Conservation (phyloP, 2,113 vertebrate species). For the Cettia cetti region DNA sequence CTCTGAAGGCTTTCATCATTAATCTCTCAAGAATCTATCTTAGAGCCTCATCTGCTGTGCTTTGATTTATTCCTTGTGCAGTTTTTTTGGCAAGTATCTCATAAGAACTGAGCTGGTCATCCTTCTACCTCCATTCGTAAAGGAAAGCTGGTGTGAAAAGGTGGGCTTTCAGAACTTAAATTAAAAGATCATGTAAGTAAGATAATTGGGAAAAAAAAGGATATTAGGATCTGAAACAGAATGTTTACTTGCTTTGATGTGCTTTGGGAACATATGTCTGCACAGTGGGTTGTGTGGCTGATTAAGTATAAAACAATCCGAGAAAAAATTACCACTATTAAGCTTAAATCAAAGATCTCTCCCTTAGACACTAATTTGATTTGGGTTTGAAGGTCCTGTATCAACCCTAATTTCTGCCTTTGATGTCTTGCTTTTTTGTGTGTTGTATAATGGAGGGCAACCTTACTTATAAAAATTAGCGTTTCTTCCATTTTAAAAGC, state of each 20-base stretch:
- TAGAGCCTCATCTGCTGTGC: constrained; percentile 16
- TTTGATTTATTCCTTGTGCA: constrained; percentile 38
- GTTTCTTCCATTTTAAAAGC: constrained; percentile 30
- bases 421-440: constrained; percentile 38
- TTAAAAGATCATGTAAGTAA: constrained; percentile 66
- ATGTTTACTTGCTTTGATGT: constrained; percentile 71
- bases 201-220: constrained; percentile 68
- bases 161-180: constrained; percentile 61
- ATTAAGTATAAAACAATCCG: constrained; percentile 58
- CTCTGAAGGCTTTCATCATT: constrained; percentile 53
- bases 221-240: constrained; percentile 67
- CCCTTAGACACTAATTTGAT: constrained; percentile 62
- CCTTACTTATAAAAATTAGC: constrained; percentile 24
- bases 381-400: constrained; percentile 33
- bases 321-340: constrained; percentile 61
- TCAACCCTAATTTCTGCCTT: constrained; percentile 42
- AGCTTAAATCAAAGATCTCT: constrained; percentile 66
- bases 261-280: constrained; percentile 61
- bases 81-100: constrained; percentile 11
- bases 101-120: constrained; percentile 31
- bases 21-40: constrained; percentile 51
- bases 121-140: neutral
- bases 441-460: constrained; percentile 39
- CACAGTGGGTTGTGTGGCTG: constrained; percentile 48
- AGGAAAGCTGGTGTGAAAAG: constrained; percentile 53